phyloP scores from a whole-genome alignment of 2,888 invertebrate genomes.

The Dasysyrphus albostriatus region DNA sequence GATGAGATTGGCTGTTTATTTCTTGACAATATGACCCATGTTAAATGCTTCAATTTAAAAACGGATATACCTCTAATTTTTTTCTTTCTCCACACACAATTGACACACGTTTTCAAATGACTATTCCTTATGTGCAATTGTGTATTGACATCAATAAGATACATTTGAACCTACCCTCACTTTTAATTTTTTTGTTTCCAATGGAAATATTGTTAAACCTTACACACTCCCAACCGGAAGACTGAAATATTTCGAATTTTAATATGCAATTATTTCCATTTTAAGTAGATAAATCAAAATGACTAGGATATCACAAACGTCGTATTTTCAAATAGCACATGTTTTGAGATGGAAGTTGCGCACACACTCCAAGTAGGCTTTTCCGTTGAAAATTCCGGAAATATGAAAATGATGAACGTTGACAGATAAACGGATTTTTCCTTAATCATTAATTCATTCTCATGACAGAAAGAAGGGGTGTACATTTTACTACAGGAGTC shows the following conservation, averaged over 20 bases:
- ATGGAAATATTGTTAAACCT: background rate
- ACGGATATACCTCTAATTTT: conserved; percentile 6
- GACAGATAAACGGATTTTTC: conserved; percentile 70
- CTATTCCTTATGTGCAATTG: conserved; percentile 11
- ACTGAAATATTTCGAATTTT: conserved; percentile 45
- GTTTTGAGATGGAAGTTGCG: conserved; percentile 7
- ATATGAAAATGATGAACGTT: conserved; percentile 60
- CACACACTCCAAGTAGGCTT: conserved; percentile 2
- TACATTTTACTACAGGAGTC: background rate
- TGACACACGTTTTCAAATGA: conserved; percentile 7
- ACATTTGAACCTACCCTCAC: background rate
- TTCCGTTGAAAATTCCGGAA: conserved; percentile 47
- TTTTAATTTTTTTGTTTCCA: background rate
- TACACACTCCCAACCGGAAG: conserved; percentile 69
- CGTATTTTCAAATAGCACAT: conserved; percentile 41
- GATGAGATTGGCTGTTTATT: no score
- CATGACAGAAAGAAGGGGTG: background rate
- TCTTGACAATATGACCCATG: background rate
- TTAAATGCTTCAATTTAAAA: background rate
- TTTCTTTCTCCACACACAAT: background rate
- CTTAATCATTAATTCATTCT: conserved; percentile 52
- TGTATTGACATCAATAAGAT: background rate
- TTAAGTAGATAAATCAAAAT: conserved; percentile 19
- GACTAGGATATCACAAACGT: conserved; percentile 22
- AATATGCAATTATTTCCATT: conserved; percentile 56